phyloP scores from a whole-genome alignment of 1,140 invertebrate genomes.

The Tetranychus urticae region DNA sequence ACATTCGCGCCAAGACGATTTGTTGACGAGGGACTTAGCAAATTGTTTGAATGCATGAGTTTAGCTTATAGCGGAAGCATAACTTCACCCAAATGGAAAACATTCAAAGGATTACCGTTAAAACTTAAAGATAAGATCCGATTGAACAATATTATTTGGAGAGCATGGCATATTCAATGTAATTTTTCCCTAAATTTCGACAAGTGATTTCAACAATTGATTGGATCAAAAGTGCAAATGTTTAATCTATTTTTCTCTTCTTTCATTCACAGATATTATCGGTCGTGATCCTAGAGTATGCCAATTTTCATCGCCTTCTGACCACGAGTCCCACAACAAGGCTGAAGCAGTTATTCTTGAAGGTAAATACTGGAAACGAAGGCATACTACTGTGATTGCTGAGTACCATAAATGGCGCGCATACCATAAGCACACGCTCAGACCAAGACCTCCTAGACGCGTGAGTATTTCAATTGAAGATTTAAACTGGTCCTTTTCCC shows the following conservation, averaged over 20 bases:
- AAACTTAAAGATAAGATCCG: constrained; percentile 96
- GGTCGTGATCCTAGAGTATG: constrained; percentile 68
- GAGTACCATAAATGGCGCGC: constrained; percentile 99
- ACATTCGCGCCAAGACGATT: constrained; percentile 24
- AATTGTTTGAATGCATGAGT: constrained; percentile 87
- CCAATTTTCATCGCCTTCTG: constrained; percentile 80
- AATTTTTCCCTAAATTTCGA: constrained; percentile 24
- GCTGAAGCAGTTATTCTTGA: constrained; percentile 86
- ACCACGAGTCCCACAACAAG: constrained; percentile 80
- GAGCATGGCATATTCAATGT: constrained; percentile 99
- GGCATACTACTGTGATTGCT: constrained; percentile 79
- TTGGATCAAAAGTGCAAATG: background rate
- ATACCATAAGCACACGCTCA: constrained; percentile 20
- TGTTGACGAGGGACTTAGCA: constrained; percentile 78
- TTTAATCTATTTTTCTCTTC: background rate
- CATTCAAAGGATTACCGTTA: constrained; percentile 88
- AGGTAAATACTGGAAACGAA: constrained; percentile 97
- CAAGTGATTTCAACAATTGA: background rate
- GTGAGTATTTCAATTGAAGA: too few relatives aligned
- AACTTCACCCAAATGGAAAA: constrained; percentile 98
- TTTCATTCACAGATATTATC: background rate
- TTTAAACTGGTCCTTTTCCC: too few relatives aligned
- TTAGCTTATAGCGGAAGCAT: constrained; percentile 91
- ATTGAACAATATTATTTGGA: constrained; percentile 98
- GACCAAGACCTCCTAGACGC: background rate